Base-by-base conservation (phyloP, 2,113 vertebrate genomes). In the Notothenia coriiceps region DNA sequence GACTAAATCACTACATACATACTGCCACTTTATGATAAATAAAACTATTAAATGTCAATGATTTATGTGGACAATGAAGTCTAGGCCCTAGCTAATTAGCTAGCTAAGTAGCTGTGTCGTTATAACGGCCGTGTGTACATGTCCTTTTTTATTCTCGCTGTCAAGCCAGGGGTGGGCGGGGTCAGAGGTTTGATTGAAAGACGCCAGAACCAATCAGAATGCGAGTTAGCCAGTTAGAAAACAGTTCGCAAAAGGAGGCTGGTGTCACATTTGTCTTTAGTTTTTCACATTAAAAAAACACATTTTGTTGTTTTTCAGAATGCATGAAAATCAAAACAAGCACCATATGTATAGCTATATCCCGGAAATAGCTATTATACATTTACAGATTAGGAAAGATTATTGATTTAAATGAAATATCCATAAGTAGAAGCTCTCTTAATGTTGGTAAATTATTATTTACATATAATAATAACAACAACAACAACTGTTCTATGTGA, bases 1-100 rank as follows among this genome's bases (percentile, higher is more conserved):
- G 5, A 65, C 61, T 7, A 52, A n/a, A 20, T 71, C 72, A 25
- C 76, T 46, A 79, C 86, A 89, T 85, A 87, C 22, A 91, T 72
- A 54, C 65, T n/a, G 29, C n/a, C 11, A 10, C 15, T 56, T 49
- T 67, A 3, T 18, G 13, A 5, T 51, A 60, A 67, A 77, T 46
- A 22, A 64, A 68, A 65, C 1, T 5, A 33, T 12, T 35, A 22
- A 13, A 18, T 4, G 20, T 12, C 7, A 46, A 33, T 56, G 3
- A 40, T 55, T 43, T 68, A 6, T 25, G 18, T n/a, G 46, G 70
- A 74, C 62, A 44, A 46, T 63, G 14, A 15, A 43, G 10, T 35
- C 40, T 6, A 18, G 1, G 4, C 10, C 54, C 35, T n/a, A n/a
- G 82, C 65, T 88, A 82, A 88, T 80, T 87, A 68, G 54, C 68